Evolutionary conservation across 2,113 vertebrate species (phyloP).

Genomic region (Tyrannus savana): DNA sequence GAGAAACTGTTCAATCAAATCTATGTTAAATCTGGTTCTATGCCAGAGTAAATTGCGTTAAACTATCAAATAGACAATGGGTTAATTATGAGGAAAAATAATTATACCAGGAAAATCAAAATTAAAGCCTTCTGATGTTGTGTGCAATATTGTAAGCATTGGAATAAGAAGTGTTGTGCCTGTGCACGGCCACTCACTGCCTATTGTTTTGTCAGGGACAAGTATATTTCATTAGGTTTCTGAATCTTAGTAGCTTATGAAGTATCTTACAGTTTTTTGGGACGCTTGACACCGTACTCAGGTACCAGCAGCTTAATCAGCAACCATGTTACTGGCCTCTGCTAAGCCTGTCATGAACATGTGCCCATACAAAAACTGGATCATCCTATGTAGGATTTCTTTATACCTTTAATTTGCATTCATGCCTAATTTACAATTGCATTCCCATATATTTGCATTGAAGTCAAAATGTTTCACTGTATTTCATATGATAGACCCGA

Average conservation of each 20-base stretch:
- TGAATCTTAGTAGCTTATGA: neutral
- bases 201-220: neutral
- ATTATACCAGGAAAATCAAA: neutral
- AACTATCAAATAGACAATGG: neutral
- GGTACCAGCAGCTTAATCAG: neutral
- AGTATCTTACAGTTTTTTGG: neutral
- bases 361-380: neutral
- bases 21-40: neutral
- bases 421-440: neutral
- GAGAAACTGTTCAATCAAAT: neutral
- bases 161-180: neutral
- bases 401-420: neutral
- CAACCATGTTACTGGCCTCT: neutral
- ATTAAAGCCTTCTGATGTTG: neutral
- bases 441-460: neutral
- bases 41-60: neutral
- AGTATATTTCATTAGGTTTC: neutral
- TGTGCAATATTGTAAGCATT: neutral
- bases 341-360: neutral
- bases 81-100: slow-evolving; percentile 6
- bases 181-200: neutral
- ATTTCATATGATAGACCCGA: neutral
- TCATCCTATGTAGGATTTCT: neutral
- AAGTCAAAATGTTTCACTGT: neutral
- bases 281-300: neutral